phyloP scores from a whole-genome alignment of 1,140 invertebrate species.

The Bombus confusus region DNA sequence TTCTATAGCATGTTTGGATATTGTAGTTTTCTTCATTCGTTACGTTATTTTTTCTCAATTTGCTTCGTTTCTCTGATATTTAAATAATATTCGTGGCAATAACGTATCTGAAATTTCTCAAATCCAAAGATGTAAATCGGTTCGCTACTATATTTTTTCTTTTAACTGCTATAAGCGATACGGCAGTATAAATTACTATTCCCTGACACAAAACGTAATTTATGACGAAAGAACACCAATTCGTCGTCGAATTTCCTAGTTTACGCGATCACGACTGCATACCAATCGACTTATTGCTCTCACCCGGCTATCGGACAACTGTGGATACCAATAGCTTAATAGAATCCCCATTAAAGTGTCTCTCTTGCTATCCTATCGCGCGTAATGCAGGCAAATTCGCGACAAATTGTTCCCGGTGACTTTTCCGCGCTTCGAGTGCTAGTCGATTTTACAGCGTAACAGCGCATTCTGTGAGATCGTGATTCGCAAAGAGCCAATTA shows the following conservation, averaged over 20 bases:
- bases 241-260: not conserved
- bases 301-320: not conserved
- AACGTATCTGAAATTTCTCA: not conserved
- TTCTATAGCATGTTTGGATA: not conserved
- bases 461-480: not conserved
- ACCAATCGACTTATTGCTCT: not conserved
- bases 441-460: not conserved
- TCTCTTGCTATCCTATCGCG: not conserved
- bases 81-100: not conserved
- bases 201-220: not conserved
- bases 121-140: not conserved
- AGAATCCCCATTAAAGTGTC: conserved; percentile 21
- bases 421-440: conserved; percentile 6
- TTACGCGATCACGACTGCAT: not conserved
- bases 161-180: not conserved
- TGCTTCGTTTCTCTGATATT: too few species aligned
- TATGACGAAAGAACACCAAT: not conserved
- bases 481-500: not conserved
- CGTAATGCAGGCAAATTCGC: conserved; percentile 6
- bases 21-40: not conserved
- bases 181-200: not conserved
- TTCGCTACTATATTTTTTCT: too few species aligned
- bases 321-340: conserved; percentile 2
- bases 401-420: conserved; percentile 27
- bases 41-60: not conserved